A percentile compares a stretch with the other conserved stretches of the same genome.
Evolutionary conservation across 2,888 invertebrate genomes (phyloP).

Genomic region (Pecten maximus): DNA sequence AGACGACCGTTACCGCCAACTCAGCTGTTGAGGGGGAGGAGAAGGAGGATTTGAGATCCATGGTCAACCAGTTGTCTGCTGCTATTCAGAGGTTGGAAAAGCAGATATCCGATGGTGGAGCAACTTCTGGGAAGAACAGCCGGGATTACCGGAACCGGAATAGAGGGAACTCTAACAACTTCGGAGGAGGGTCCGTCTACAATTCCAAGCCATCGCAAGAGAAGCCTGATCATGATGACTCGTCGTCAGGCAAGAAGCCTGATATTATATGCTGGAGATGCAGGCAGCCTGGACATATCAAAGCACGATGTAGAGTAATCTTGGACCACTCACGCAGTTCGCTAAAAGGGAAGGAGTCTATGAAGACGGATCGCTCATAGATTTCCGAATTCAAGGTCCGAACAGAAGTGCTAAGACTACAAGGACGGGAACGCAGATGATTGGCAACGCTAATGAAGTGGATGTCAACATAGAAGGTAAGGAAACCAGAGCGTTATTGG

Average conservation of each 20-base stretch:
- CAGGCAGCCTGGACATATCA: neutral
- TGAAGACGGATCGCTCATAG: neutral
- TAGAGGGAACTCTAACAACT: neutral
- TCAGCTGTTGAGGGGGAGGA: neutral
- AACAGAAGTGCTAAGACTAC: neutral
- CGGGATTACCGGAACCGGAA: neutral
- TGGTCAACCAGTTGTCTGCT: neutral
- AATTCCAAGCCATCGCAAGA: neutral
- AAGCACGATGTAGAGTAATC: neutral
- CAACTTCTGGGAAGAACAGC: neutral
- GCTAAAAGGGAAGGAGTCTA: slow-evolving; percentile 14
- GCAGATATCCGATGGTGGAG: too few relatives aligned
- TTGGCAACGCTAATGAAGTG: neutral
- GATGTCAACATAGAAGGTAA: neutral
- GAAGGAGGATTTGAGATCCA: slow-evolving; percentile 26
- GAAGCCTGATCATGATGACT: neutral
- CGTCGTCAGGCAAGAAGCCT: neutral
- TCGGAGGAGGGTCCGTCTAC: neutral
- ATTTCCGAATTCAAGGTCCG: too few relatives aligned
- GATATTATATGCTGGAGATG: neutral
- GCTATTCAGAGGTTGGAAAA: neutral
- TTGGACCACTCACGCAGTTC: neutral
- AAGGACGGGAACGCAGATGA: neutral
- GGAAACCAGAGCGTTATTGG: neutral
- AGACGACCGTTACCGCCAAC: neutral